A percentile compares a stretch with the other conserved stretches of the same genome.
Conservation (phyloP, 2,888 invertebrate genomes). For the Cosmia trapezina region DNA sequence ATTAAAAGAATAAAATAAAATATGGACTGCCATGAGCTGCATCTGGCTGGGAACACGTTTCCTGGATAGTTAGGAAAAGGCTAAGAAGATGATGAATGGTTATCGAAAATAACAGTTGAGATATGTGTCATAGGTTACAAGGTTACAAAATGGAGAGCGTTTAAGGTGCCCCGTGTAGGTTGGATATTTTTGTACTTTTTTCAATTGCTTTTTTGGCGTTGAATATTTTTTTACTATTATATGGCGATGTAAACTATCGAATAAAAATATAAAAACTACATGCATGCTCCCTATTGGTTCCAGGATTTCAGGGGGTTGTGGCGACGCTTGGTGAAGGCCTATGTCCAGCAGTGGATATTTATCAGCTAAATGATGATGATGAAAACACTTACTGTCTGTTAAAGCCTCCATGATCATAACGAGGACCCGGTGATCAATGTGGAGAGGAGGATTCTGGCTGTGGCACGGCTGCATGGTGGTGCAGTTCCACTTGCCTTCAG, state of each 20-base stretch:
- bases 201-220: too few species aligned
- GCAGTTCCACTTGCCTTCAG: conserved; percentile 75
- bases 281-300: too few species aligned
- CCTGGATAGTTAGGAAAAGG: background rate
- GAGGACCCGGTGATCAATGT: conserved; percentile 72
- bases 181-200: too few species aligned
- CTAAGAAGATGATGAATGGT: too few species aligned
- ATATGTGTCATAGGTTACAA: background rate
- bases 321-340: background rate
- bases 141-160: too few species aligned
- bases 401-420: conserved; percentile 70
- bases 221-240: too few species aligned
- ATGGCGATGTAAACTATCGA: too few species aligned
- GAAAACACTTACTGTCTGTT: conserved; percentile 45
- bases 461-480: conserved; percentile 63
- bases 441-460: conserved; percentile 38
- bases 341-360: background rate
- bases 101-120: background rate
- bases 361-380: background rate
- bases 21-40: background rate
- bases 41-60: background rate
- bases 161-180: too few species aligned
- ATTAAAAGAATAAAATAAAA: background rate
- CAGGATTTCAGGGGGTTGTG: background rate
- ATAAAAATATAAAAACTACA: too few species aligned